These are phyloP conservation scores for Chrysomela aeneicollis DNA, from an alignment of 2,888 invertebrate species.

Conservation along the genomic window DNA sequence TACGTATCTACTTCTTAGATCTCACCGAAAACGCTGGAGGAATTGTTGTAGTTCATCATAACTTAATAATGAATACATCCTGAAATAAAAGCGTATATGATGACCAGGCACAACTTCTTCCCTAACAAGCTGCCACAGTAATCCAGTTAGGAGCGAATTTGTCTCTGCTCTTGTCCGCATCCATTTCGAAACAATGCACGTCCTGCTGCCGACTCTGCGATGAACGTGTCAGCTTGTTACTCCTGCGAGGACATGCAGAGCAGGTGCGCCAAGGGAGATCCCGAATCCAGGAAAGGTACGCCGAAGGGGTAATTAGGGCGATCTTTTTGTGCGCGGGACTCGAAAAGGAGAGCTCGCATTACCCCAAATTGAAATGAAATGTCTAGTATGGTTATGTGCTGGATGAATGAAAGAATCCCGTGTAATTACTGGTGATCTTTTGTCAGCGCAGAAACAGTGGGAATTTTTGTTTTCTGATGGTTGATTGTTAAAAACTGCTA, in stretches of 20 bases:
- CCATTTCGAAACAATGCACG: conserved; percentile 41
- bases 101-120: not conserved
- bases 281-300: conserved; percentile 19
- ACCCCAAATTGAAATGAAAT: not conserved
- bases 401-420: no score
- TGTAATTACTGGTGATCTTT: no score
- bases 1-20: no score
- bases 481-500: no score
- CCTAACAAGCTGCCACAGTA: conserved; percentile 33
- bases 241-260: conserved; percentile 25
- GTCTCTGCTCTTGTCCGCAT: conserved; percentile 31
- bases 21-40: no score
- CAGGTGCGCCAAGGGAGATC: conserved; percentile 23
- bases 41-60: no score
- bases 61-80: no score
- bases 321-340: conserved; percentile 10
- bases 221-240: conserved; percentile 38
- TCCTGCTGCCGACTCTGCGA: conserved; percentile 20
- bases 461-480: no score
- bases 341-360: not conserved
- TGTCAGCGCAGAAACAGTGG: no score
- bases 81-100: no score
- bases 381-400: not conserved
- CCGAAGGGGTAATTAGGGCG: conserved; percentile 8
- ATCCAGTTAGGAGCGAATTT: conserved; percentile 33